Percentiles rank a stretch among this genome's conserved stretches.
Conservation (phyloP, 2,888 invertebrate genomes). For the Portevinia maculata region DNA sequence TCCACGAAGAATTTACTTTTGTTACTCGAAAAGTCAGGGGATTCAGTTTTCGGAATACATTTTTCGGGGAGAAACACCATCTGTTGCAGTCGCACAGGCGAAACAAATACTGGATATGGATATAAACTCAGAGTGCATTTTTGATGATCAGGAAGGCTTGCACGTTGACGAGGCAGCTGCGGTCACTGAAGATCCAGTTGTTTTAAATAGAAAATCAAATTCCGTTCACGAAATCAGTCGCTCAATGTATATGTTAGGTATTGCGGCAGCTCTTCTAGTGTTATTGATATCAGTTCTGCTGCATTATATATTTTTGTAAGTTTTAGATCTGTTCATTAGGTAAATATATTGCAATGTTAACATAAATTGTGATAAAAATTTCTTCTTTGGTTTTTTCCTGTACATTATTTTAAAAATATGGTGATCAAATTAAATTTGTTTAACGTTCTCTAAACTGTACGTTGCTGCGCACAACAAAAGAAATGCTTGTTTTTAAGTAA, state of each 20-base stretch:
- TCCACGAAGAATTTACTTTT: constrained; percentile 91
- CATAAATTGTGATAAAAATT: too few species aligned
- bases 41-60: constrained; percentile 94
- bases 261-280: constrained; percentile 86
- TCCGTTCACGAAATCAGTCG: constrained; percentile 85
- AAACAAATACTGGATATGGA: constrained; percentile 91
- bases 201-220: constrained; percentile 83
- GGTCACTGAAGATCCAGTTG: constrained; percentile 76
- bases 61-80: constrained; percentile 94
- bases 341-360: too few species aligned
- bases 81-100: constrained; percentile 91
- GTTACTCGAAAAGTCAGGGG: constrained; percentile 41
- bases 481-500: too few species aligned
- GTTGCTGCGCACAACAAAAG: too few species aligned
- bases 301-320: constrained; percentile 82
- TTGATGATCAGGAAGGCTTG: constrained; percentile 90
- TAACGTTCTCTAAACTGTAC: too few species aligned
- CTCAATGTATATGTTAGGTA: constrained; percentile 83
- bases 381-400: too few species aligned
- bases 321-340: too few species aligned
- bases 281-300: constrained; percentile 86
- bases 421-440: too few species aligned
- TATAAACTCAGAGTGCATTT: constrained; percentile 87
- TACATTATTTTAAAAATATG: too few species aligned
- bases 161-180: constrained; percentile 86